These are phyloP conservation scores for Troilus luridus DNA, from an alignment of 2,888 invertebrate genomes.

Conservation along the genomic window DNA sequence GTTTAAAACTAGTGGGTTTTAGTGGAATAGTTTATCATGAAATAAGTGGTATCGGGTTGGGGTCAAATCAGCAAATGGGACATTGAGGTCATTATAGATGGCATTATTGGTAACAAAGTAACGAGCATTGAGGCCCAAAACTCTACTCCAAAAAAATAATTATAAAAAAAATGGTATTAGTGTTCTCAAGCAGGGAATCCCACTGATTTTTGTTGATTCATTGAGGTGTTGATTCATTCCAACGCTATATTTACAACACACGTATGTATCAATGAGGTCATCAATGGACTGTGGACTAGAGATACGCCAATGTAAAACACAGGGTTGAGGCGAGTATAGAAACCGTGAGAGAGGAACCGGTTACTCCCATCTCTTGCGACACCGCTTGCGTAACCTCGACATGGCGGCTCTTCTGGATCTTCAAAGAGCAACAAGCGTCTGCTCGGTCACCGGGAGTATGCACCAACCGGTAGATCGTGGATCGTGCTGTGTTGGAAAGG, in stretches of 20 bases:
- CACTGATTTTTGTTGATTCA: not conserved
- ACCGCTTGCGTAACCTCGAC: constrained; percentile 4
- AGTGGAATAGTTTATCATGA: too few relatives aligned
- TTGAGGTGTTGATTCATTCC: not conserved
- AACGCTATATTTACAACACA: not conserved
- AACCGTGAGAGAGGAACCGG: constrained; percentile 46
- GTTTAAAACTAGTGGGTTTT: too few relatives aligned
- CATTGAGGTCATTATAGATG: too few relatives aligned
- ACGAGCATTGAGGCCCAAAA: too few relatives aligned
- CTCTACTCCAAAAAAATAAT: too few relatives aligned
- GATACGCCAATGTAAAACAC: not conserved
- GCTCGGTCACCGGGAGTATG: not conserved
- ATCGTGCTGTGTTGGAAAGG: not conserved
- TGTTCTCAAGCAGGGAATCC: not conserved
- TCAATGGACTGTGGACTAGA: not conserved
- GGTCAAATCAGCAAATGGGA: too few relatives aligned
- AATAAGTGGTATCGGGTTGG: too few relatives aligned
- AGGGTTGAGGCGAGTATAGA: not conserved
- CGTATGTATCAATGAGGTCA: not conserved
- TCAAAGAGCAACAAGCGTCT: not conserved
- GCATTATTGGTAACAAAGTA: too few relatives aligned
- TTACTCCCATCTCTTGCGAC: not conserved
- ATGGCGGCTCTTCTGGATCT: constrained; percentile 4
- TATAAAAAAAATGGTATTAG: too few relatives aligned
- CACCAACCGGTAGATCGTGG: not conserved